Percentiles rank a stretch among this genome's conserved stretches.
Evolutionary conservation across 2,113 vertebrate genomes (phyloP).

Genomic region (Emydocephalus ijimae): DNA sequence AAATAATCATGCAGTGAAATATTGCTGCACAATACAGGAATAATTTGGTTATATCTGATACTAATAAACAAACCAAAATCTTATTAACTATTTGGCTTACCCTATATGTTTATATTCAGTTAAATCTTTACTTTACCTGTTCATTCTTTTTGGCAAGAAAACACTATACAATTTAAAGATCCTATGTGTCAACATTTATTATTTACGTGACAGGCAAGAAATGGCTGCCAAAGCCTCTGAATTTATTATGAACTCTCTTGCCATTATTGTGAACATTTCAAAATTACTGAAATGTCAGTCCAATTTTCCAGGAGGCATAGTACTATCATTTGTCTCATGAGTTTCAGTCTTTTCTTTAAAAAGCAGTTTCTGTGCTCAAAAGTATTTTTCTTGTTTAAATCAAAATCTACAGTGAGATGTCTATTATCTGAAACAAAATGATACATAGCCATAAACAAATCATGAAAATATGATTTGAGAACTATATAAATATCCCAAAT

Average conservation of each 20-base stretch:
- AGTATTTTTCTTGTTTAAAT: conserved; percentile 3
- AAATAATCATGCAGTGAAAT: background rate
- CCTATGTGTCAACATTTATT: background rate
- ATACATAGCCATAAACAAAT: background rate
- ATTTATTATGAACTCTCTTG: conserved; percentile 31
- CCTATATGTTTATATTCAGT: conserved; percentile 32
- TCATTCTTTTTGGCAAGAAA: conserved; percentile 1
- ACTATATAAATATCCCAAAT: background rate
- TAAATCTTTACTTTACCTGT: conserved; percentile 36
- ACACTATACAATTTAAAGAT: conserved; percentile 12
- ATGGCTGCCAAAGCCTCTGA: conserved; percentile 14
- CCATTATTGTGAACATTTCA: conserved; percentile 1
- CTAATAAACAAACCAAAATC: conserved; percentile 38
- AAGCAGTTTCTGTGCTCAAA: background rate
- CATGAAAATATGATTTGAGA: background rate
- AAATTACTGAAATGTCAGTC: background rate
- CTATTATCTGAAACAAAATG: background rate
- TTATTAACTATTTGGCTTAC: conserved; percentile 48
- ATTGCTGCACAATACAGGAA: conserved; percentile 10
- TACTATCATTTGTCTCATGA: background rate
- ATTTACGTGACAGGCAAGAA: conserved; percentile 3
- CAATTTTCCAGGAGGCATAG: background rate
- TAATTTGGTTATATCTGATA: conserved; percentile 34
- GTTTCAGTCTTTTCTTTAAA: background rate
- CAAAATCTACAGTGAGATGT: background rate